Base-by-base conservation (phyloP, 1,140 invertebrate genomes). In the Samia ricini region DNA sequence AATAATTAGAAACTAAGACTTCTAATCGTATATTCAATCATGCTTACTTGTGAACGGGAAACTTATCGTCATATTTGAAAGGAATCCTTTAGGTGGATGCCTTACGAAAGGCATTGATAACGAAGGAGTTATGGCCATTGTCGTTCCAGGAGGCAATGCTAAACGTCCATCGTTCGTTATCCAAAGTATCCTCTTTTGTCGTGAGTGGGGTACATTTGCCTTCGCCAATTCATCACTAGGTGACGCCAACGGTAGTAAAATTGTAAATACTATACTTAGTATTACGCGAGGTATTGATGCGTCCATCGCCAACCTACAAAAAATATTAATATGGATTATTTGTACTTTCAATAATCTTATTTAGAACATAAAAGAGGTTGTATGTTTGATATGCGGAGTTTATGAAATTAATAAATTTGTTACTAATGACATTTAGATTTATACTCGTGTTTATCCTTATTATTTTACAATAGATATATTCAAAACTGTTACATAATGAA, bases 1-100 rank as follows among this genome's bases (percentile, higher is more conserved):
- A 2, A 29, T 10, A 29, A 29, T 29, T 29, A 10, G 26, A 29
- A 29, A 29, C 26, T 29, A 8, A 29, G 26, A 10, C 26, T 29
- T 2, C n/a, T n/a, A n/a, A n/a, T n/a, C n/a, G n/a, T n/a, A n/a
- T n/a, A n/a, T n/a, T n/a, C n/a, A n/a, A n/a, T n/a, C n/a, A 42
- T 12, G 94, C 95, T 94, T 89, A 97, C 96, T 96, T 74, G 95
- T 95, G 80, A 97, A 95, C n/a, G 96, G 96, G 66, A 97, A 93
- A 88, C 95, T 96, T 74, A 97, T 93, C 22, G 95, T 95, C 91
- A 97, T 92, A 77, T 97, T 97, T 59, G 95, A 96, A 63, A 96
- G 93, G 82, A 97, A 97, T 52, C 96, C 96, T 75, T 95, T 93
- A 1, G 95, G 95, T 20, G 95, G 95, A 91, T 97, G 95, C 60